Conservation (phyloP, 2,113 vertebrate genomes). For the Phaetusa simplex region DNA sequence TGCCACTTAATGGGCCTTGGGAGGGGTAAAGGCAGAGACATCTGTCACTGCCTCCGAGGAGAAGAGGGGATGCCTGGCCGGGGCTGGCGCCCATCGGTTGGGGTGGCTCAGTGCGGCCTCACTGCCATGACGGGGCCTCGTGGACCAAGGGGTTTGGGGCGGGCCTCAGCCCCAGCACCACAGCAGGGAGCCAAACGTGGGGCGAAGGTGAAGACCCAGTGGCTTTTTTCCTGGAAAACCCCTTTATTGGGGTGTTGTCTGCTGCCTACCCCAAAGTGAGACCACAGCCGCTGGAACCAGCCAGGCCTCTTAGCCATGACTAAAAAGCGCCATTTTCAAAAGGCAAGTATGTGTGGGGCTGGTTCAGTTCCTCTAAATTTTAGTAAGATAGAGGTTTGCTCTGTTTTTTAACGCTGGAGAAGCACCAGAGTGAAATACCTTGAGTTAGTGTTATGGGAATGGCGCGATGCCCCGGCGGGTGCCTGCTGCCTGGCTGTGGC, state of each 20-base stretch:
- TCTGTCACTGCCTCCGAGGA: accelerated
- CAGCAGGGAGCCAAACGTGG: neutral
- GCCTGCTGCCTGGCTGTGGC: neutral
- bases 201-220: neutral
- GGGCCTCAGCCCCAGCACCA: accelerated
- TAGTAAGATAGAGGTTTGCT: neutral
- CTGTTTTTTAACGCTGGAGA: neutral
- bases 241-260: neutral
- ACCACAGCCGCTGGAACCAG: neutral
- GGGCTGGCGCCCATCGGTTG: accelerated
- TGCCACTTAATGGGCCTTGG: neutral
- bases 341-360: neutral
- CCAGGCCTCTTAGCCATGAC: neutral
- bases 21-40: neutral
- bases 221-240: neutral
- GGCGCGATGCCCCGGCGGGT: neutral
- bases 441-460: neutral
- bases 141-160: no score
- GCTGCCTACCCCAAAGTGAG: neutral
- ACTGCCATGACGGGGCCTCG: accelerated
- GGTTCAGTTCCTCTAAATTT: neutral
- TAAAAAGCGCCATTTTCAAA: neutral
- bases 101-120: accelerated
- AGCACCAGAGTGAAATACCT: neutral
- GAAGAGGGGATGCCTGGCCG: no score